phyloP scores from a whole-genome alignment of 2,888 invertebrate species.

The Stegophylla sp. region DNA sequence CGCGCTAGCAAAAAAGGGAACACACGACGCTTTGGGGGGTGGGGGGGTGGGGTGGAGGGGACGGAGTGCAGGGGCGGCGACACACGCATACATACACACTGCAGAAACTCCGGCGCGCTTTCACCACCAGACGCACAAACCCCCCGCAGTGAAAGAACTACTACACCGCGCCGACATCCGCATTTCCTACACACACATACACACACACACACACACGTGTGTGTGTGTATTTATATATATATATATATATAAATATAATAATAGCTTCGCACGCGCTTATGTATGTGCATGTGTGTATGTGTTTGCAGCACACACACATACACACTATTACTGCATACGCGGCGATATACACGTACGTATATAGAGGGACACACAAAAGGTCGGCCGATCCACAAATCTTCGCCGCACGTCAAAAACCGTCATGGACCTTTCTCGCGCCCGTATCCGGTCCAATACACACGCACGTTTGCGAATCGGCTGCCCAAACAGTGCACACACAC shows the following conservation, averaged over 20 bases:
- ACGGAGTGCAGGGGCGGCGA: neutral
- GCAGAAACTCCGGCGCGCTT: conserved; percentile 41
- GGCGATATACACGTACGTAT: neutral
- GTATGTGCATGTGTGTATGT: neutral
- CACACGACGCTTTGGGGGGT: neutral
- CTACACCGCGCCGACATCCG: neutral
- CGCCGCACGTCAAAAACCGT: conserved; percentile 55
- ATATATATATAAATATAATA: too few relatives aligned
- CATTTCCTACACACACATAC: neutral
- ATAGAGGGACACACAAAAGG: conserved; percentile 46
- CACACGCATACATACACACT: neutral
- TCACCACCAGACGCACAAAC: conserved; percentile 28
- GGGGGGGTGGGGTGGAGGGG: too few relatives aligned
- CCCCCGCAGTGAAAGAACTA: neutral
- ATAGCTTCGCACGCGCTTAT: neutral
- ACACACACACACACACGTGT: neutral
- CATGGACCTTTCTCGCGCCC: conserved; percentile 55
- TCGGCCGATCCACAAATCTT: conserved; percentile 55
- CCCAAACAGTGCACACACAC: conserved; percentile 16
- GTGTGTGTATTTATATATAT: neutral
- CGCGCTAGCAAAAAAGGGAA: conserved; percentile 26
- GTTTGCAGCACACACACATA: neutral
- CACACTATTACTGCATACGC: neutral
- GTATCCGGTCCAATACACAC: conserved; percentile 51
- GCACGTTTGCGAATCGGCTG: conserved; percentile 51